Conservation (phyloP, 2,888 invertebrate species). For the Sesia bembeciformis region DNA sequence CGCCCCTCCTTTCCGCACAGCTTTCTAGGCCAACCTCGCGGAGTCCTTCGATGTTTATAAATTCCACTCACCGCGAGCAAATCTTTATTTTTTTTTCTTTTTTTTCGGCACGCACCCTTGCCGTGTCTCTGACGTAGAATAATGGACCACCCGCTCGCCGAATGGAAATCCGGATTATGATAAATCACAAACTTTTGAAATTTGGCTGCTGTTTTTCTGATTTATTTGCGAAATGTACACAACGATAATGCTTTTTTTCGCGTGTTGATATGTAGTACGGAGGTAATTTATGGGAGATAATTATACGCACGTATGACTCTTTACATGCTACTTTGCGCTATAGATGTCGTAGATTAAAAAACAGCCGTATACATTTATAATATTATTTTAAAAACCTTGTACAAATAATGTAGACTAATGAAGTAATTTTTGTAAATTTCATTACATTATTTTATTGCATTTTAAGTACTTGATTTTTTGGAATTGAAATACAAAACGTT, state of each 20-base stretch:
- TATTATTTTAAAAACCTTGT: no score
- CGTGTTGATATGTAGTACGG: neutral
- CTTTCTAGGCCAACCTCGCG: neutral
- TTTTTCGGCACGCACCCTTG: conserved; percentile 53
- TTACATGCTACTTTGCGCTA: neutral
- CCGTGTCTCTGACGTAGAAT: conserved; percentile 66
- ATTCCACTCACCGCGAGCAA: conserved; percentile 9
- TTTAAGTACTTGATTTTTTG: no score
- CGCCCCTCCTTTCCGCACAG: neutral
- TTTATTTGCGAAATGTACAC: conserved; percentile 56
- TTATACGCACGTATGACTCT: neutral
- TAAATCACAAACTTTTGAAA: conserved; percentile 72
- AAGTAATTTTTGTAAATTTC: no score
- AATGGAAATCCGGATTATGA: conserved; percentile 70
- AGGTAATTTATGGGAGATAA: neutral
- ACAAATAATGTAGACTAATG: no score
- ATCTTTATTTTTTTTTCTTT: conserved; percentile 40
- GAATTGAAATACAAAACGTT: no score
- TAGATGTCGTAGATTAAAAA: no score
- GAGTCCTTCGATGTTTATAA: conserved; percentile 19
- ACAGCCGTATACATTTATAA: no score
- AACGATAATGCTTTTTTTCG: conserved; percentile 14
- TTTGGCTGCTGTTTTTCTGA: conserved; percentile 59
- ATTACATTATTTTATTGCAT: no score
- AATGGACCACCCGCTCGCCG: conserved; percentile 64